These are phyloP conservation scores for Synchiropus splendidus DNA, from an alignment of 2,113 vertebrate species.

Conservation along the genomic window DNA sequence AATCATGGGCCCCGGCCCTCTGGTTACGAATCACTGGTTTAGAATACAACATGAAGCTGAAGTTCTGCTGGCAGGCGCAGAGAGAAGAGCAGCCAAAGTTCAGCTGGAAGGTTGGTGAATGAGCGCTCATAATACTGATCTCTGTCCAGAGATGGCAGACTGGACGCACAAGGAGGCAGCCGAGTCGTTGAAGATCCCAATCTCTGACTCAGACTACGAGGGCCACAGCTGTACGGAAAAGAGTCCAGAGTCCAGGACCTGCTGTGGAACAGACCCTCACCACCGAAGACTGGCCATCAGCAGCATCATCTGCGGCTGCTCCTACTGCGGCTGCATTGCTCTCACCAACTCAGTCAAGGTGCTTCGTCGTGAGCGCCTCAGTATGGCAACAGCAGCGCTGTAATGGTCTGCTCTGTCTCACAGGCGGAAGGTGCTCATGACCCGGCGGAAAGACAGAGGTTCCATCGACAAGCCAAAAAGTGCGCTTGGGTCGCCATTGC, in stretches of 20 bases:
- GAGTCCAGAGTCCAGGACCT: background rate
- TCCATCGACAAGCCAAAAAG: constrained; percentile 40
- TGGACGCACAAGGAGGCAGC: too few species aligned
- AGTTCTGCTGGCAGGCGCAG: too few species aligned
- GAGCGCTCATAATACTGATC: too few species aligned
- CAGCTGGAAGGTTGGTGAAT: too few species aligned
- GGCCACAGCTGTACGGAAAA: too few species aligned
- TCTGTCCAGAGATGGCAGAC: too few species aligned
- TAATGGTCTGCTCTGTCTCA: background rate
- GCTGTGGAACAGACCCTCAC: constrained; percentile 9
- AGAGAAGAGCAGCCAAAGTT: too few species aligned
- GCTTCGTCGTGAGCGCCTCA: background rate
- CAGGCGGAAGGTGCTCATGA: background rate
- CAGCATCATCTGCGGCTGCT: constrained; percentile 76
- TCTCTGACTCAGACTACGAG: too few species aligned
- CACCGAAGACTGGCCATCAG: constrained; percentile 64
- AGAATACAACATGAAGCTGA: too few species aligned
- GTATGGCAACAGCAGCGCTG: background rate
- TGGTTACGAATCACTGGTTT: too few species aligned
- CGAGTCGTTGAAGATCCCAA: too few species aligned
- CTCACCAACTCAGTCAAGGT: constrained; percentile 70
- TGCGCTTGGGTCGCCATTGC: constrained; percentile 57
- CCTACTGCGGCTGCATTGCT: constrained; percentile 76
- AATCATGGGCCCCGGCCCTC: too few species aligned
- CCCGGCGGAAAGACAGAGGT: accelerated